Base-by-base conservation (phyloP, 1,140 invertebrate species). In the Lanistes nyassanus region DNA sequence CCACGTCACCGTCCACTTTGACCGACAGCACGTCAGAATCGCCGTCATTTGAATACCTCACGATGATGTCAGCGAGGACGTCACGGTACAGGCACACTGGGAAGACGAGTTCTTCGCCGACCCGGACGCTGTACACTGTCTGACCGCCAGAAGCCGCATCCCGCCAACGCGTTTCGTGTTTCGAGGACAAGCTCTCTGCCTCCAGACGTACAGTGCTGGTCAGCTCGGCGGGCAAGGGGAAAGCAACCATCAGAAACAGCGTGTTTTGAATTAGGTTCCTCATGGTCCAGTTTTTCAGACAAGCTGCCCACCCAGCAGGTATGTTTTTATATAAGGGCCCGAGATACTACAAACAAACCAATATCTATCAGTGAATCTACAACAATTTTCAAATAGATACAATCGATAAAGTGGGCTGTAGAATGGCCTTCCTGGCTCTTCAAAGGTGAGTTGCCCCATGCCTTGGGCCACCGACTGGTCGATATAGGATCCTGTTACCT, bases 11-110 rank as follows among this genome's bases (percentile, higher is more conserved):
- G 23, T 58, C 53, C 26, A 75, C 55, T 26, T 39, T 34, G 16
- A 76, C 62, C 34, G 3, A 36, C 31, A 67, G 11, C 7, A 37
- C 37, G 36, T 68, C 65, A n/a, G 16, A 5, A 5, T n/a, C 47
- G 9, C 65, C 74, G 51, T 68, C 74, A 16, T 75, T 68, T 23
- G 74, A 75, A 36, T 75, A 75, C 26, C 29, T 26, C 26, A 75
- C 62, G 3, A 29, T 60, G 51, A 67, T n/a, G 55, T 55, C 53
- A 26, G 74, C 74, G 36, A 51, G 21, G 55, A 56, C 53, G 34
- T 56, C 6, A 19, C 36, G 51, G 64, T 29, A 36, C 42, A 75
- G 65, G 16, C 74, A 75, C 26, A 75, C 31, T 0, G 74, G 62
- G 65, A 75, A 75, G 26, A 65, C 37, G n/a, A 75, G 31, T 5